Percentiles rank a stretch among this genome's conserved stretches.
phyloP scores from a whole-genome alignment of 2,888 invertebrate species.

The Diarsia rubi region DNA sequence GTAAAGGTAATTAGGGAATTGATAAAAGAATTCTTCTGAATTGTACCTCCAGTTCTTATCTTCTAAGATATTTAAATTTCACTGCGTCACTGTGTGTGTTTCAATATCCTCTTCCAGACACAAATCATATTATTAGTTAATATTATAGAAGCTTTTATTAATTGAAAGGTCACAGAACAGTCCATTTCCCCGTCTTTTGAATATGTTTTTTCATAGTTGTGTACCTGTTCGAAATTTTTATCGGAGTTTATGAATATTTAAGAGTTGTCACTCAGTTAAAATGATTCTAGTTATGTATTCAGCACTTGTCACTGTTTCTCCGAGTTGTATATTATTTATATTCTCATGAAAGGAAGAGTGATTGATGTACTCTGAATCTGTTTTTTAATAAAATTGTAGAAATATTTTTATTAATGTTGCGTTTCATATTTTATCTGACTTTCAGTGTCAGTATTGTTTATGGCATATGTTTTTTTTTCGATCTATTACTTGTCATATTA shows the following conservation, averaged over 20 bases:
- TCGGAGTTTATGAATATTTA: conserved; percentile 35
- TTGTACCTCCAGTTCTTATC: background rate
- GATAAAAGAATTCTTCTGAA: background rate
- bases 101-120: background rate
- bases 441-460: conserved; percentile 6
- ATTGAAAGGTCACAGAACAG: background rate
- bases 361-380: conserved; percentile 21
- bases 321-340: conserved; percentile 36
- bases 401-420: background rate
- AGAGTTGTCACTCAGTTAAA: conserved; percentile 15
- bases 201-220: background rate
- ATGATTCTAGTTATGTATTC: conserved; percentile 40
- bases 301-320: conserved; percentile 27
- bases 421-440: conserved; percentile 30
- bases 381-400: conserved; percentile 5
- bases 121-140: background rate
- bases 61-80: background rate
- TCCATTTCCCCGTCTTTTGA: background rate
- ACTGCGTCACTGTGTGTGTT: no score
- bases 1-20: no score
- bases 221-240: background rate
- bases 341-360: conserved; percentile 24
- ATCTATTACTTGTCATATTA: background rate
- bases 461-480: background rate
- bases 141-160: background rate